Base-by-base conservation (phyloP, 2,888 invertebrate species). In the Amphiduros pacificus region DNA sequence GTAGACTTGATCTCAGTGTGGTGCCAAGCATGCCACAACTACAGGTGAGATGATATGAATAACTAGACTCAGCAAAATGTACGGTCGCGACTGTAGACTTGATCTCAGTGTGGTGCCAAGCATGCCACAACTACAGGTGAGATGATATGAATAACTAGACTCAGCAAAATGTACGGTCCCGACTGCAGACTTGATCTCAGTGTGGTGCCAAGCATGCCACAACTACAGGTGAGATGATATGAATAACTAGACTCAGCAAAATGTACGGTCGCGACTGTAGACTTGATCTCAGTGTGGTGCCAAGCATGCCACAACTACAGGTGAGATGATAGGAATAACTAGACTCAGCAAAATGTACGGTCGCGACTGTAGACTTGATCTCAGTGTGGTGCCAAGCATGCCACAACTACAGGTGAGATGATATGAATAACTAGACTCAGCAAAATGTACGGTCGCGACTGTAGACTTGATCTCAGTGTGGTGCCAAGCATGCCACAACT, bases 21-120 rank as follows among this genome's bases (percentile, higher is more conserved):
- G 88, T 91, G 51, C 89, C 91, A 17, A 87, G 89, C 68, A 89
- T 93, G 65, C 93, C 95, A 0, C 89, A 90, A 74, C 84, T 95
- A 74, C 90, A 92, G 87, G 91, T 91, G 14, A 1, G 58, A 11
- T 17, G 36, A 11, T 36, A 36, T n/a, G n/a, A n/a, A n/a, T n/a
- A n/a, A n/a, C n/a, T n/a, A n/a, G n/a, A n/a, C n/a, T n/a, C n/a
- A n/a, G 79, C 49, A 82, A 84, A 61, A 73, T 85, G 62, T 87
- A 87, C 69, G 86, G 85, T 9, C 82, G 83, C 20, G 91, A 92
- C 78, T 87, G 88, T 70, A 86, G 91, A 67, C 85, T 95, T 57
- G 79, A 89, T 69, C 88, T 94, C 60, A 87, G 87, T 66, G 87
- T 95, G 55, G 88, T 91, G 51, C 89, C 91, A 17, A 87, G 89